These are phyloP conservation scores for Plemyria rubiginata DNA, from an alignment of 2,888 invertebrate genomes.

Conservation along the genomic window DNA sequence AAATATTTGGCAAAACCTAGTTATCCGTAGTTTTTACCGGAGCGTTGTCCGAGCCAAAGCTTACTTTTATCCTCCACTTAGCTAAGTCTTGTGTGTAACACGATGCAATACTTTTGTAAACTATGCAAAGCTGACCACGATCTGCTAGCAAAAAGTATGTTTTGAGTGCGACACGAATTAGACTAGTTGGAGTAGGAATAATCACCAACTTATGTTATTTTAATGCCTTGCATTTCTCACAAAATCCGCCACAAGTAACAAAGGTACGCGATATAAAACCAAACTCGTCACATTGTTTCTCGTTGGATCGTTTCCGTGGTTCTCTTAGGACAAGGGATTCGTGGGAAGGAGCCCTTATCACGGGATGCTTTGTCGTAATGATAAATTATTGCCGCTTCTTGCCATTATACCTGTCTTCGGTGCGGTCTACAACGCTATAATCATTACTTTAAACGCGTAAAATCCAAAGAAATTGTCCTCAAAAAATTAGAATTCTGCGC, in stretches of 20 bases:
- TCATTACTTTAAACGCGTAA: slow-evolving; percentile 40
- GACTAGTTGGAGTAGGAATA: no score
- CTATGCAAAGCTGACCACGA: not conserved
- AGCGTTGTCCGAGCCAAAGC: slow-evolving; percentile 39
- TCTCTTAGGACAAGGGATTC: slow-evolving; percentile 39
- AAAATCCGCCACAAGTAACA: not conserved
- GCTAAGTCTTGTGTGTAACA: slow-evolving; percentile 25
- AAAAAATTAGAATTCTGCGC: slow-evolving; percentile 35
- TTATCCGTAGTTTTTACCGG: slow-evolving; percentile 73
- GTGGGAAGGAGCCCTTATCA: slow-evolving; percentile 59
- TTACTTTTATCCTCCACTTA: slow-evolving; percentile 65
- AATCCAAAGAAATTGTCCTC: slow-evolving; percentile 34
- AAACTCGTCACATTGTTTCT: not conserved
- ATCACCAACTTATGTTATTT: not conserved
- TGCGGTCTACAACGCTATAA: slow-evolving; percentile 40
- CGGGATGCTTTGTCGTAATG: slow-evolving; percentile 64
- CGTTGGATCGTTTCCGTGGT: slow-evolving; percentile 5
- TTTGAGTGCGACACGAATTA: not conserved
- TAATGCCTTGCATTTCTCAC: not conserved
- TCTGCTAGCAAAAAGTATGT: not conserved
- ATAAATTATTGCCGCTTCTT: slow-evolving; percentile 63
- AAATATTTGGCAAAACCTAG: slow-evolving; percentile 73
- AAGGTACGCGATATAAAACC: not conserved
- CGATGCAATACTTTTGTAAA: slow-evolving; percentile 5
- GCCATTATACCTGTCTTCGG: slow-evolving; percentile 46